A percentile compares a stretch with the other conserved stretches of the same genome.
Conservation (phyloP, 1,140 invertebrate genomes). For the Lordiphosa stackelbergi region DNA sequence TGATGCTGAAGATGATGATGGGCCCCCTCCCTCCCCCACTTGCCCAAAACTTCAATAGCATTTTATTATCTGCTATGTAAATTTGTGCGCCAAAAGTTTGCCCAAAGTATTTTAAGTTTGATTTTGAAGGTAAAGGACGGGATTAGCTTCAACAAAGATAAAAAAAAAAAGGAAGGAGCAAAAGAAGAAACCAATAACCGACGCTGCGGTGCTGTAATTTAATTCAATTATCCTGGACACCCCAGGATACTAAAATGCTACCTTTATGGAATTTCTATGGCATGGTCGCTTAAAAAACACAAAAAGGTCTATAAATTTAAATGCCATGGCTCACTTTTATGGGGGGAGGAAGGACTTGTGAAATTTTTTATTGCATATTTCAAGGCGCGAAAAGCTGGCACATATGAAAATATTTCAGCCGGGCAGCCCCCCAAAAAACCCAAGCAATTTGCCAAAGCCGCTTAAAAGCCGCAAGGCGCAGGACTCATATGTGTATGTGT, state of each 20-base stretch:
- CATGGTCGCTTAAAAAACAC: constrained; percentile 48
- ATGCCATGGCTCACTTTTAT: constrained; percentile 18
- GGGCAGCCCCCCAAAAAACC: constrained; percentile 3
- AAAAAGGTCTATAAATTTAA: constrained; percentile 51
- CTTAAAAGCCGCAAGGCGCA: constrained; percentile 56
- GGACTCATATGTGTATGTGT: constrained; percentile 26
- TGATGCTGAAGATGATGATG: constrained; percentile 2
- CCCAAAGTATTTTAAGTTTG: constrained; percentile 54
- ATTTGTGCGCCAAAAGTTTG: constrained; percentile 52
- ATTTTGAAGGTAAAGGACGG: constrained; percentile 32
- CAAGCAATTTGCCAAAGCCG: constrained; percentile 54
- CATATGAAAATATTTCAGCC: constrained; percentile 55
- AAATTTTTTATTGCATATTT: constrained; percentile 46
- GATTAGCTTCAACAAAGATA: constrained; percentile 2
- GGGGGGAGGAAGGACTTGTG: neutral
- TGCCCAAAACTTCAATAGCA: constrained; percentile 29
- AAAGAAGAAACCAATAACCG: constrained; percentile 40
- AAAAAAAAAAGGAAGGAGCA: too few species aligned
- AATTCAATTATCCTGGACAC: constrained; percentile 49
- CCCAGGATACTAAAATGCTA: neutral
- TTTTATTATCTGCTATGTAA: constrained; percentile 63
- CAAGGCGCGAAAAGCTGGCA: constrained; percentile 46
- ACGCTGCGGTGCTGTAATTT: constrained; percentile 40
- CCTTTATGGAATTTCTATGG: constrained; percentile 49
- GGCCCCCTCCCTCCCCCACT: neutral